Base-by-base conservation (phyloP, 2,797 vertebrate species). In the Hipposideros larvatus region DNA sequence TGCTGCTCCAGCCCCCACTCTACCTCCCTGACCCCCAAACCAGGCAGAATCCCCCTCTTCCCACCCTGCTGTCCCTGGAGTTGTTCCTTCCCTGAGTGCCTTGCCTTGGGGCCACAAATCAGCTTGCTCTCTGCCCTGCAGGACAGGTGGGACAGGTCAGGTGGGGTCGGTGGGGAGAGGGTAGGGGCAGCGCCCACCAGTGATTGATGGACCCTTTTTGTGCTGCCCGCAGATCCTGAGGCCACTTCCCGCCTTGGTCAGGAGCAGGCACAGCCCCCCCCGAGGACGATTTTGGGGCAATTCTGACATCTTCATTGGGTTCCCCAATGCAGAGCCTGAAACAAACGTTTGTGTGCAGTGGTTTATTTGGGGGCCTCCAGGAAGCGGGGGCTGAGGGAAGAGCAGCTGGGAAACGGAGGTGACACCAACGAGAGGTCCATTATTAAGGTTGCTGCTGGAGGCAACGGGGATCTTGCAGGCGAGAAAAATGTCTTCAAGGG, bases 1-100 rank as follows among this genome's bases (percentile, higher is more conserved):
- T 93, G 77, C 18, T 86, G 88, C 94, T 97, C 70, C 41, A 61
- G n/a, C 4, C 77, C 66, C 55, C 65, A 57, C 84, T 10, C 24
- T 53, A 85, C 10, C 24, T 65, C 73, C 41, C 48, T 2, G 57
- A 51, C 74, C 63, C 66, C 77, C 78, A 80, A 97, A 68, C 26
- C 96, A 97, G 71, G 87, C 10, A 88, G n/a, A 84, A 79, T 18
- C 43, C 55, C 11, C 15, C 6, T 24, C 37, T 66, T 16, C 31
- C 28, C 13, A 4, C 18, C 31, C n/a, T 0, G 21, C 16, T 18
- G 2, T 73, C 94, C 87, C 92, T 37, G 43, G 87, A 80, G 90
- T 77, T 9, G 8, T 3, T 8, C 21, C 53, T 41, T 46, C 74
- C 68, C 41, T 55, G 13, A 28, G 85, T 4, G 14, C 65, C 92